phyloP scores from a whole-genome alignment of 2,797 vertebrate genomes.

The Macropus fuliginosus region DNA sequence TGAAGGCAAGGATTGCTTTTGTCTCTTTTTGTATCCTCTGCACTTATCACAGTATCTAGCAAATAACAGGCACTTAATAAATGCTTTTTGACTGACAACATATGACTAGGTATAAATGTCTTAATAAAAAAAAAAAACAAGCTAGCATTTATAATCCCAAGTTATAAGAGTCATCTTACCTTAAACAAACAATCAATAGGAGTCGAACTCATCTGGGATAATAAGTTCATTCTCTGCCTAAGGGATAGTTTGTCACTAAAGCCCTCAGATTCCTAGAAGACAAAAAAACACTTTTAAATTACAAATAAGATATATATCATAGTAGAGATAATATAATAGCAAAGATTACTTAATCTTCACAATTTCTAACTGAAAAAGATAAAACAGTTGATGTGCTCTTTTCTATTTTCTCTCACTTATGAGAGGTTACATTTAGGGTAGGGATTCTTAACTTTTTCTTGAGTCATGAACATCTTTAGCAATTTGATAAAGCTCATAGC shows the following conservation, averaged over 20 bases:
- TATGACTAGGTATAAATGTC: not conserved
- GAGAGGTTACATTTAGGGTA: not conserved
- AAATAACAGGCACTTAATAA: not conserved
- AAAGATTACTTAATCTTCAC: not conserved
- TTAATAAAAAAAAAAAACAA: not conserved
- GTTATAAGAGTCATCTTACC: slow-evolving; percentile 83
- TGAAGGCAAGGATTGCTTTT: not conserved
- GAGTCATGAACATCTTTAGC: not conserved
- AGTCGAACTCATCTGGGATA: slow-evolving; percentile 90
- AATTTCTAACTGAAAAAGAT: not conserved
- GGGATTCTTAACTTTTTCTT: not conserved
- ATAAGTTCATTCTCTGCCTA: slow-evolving; percentile 92
- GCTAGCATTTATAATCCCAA: not conserved
- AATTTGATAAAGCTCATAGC: not conserved
- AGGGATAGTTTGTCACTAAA: slow-evolving; percentile 89
- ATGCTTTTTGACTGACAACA: not conserved
- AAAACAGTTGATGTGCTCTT: rapidly evolving
- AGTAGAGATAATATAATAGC: not conserved
- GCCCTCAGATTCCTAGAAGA: slow-evolving; percentile 88
- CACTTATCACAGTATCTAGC: not conserved
- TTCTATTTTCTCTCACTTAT: not conserved
- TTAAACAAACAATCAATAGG: slow-evolving; percentile 94
- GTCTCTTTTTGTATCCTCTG: not conserved
- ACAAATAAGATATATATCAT: rapidly evolving
- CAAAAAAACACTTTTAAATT: not conserved